Evolutionary conservation across 37 sponge, comb jelly and placozoan genomes (phyloP).

Genomic region (Eunapius fragilis): DNA sequence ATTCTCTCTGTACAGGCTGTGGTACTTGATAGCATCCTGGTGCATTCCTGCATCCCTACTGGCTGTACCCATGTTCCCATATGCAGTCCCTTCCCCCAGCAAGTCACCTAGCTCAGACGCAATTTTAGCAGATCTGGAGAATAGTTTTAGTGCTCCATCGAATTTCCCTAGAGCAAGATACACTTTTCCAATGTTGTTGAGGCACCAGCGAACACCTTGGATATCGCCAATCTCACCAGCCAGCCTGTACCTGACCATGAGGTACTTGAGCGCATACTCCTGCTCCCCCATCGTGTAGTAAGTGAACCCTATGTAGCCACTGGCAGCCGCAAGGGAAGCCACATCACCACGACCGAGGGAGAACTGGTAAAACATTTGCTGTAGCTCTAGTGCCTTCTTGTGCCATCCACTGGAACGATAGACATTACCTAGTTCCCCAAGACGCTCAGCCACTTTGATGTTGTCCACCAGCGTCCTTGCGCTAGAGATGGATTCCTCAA

Average conservation of each 20-base stretch:
- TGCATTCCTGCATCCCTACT: slow-evolving; percentile 26
- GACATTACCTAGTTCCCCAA: slow-evolving; percentile 46
- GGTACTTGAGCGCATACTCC: slow-evolving; percentile 40
- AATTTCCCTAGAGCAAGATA: slow-evolving; percentile 11
- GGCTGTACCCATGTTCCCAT: slow-evolving; percentile 55
- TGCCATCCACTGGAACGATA: slow-evolving; percentile 51
- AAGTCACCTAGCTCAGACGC: slow-evolving; percentile 18
- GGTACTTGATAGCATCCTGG: slow-evolving; percentile 49
- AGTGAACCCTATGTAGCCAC: slow-evolving; percentile 66
- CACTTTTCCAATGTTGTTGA: slow-evolving; percentile 58
- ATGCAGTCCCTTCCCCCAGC: slow-evolving; percentile 52
- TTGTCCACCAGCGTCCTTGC: slow-evolving; percentile 22
- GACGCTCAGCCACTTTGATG: slow-evolving; percentile 14
- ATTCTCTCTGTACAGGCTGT: slow-evolving; percentile 37
- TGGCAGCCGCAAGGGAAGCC: slow-evolving; percentile 22
- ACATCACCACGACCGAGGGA: slow-evolving; percentile 26
- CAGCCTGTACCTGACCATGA: slow-evolving; percentile 19
- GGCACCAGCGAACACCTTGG: slow-evolving; percentile 39
- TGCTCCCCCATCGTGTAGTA: slow-evolving; percentile 27
- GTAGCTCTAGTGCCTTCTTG: slow-evolving; percentile 26
- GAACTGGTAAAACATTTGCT: slow-evolving; percentile 9
- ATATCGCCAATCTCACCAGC: slow-evolving; percentile 14
- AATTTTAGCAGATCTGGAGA: slow-evolving; percentile 21
- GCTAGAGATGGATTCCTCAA: slow-evolving; percentile 27
- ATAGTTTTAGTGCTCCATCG: slow-evolving; percentile 6